Evolutionary conservation across 2,797 vertebrate species (phyloP), one percentile per base, ranked within the genome.

Genomic region (Tamandua tetradactyla): DNA sequence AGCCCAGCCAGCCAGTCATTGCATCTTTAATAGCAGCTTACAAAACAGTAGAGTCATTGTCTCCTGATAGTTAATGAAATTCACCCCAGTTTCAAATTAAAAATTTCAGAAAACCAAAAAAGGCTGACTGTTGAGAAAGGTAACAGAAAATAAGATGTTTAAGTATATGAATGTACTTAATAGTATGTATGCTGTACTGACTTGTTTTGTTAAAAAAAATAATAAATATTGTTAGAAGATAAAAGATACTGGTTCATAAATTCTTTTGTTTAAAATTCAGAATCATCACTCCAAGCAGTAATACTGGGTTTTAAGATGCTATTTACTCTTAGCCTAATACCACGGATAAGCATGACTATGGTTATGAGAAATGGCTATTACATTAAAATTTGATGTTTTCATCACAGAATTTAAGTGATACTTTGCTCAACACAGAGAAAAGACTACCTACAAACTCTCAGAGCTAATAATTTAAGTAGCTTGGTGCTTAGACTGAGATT

Each of bases 261-360:
- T 5, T 44, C 7, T 57, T 64, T 30, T 75, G 9, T 40, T 90
- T 87, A 87, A 94, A 93, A 88, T 47, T n/a, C 57, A 81, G 74
- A 64, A 81, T 81, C 30, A 81, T 74, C 44, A 87, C 52, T 47
- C 75, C 30, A 88, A 88, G 78, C 32, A 82, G 47, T 82, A 66
- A 75, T 57, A 57, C 12, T 75, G 49, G 37, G 32, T 82, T n/a
- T 74, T 47, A 75, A 75, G 40, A 87, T 68, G 27, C 44, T 44
- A 93, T 55, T 87, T 72, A 81, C 32, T 93, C 47, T 93, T 88
- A 68, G 37, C 32, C 64, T 37, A 88, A 66, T 72, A 93, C 3
- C 62, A 75, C 55, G 7, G 75, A 69, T 78, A 86, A 88, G 15
- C 59, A 82, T 22, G 49, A 40, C 37, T 78, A 88, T n/a, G n/a